Conservation (phyloP, 2,888 invertebrate genomes). For the Taphrorychus bicolor region DNA sequence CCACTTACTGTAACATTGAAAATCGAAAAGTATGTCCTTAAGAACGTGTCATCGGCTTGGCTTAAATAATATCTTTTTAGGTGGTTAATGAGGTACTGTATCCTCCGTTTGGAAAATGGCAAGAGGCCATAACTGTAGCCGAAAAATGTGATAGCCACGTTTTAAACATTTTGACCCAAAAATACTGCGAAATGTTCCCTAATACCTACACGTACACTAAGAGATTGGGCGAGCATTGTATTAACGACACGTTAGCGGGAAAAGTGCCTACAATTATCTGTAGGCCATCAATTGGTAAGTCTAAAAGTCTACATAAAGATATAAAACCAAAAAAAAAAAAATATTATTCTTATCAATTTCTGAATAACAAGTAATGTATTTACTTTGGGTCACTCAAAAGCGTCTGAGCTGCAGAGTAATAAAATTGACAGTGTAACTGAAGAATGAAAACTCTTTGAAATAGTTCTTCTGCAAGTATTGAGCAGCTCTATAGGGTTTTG, state of each 20-base stretch:
- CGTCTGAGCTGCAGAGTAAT: too few relatives aligned
- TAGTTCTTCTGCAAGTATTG: too few relatives aligned
- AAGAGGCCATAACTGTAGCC: conserved; percentile 68
- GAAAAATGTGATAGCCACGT: conserved; percentile 67
- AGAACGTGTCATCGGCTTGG: not conserved
- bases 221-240: conserved; percentile 82
- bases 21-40: conserved; percentile 42
- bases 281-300: conserved; percentile 85
- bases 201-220: conserved; percentile 94
- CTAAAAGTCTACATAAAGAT: not conserved
- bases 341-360: too few relatives aligned
- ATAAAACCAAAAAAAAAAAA: too few relatives aligned
- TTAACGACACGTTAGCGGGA: conserved; percentile 67
- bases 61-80: conserved; percentile 43
- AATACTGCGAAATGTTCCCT: conserved; percentile 71
- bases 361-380: too few relatives aligned
- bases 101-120: conserved; percentile 73
- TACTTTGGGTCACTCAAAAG: too few relatives aligned
- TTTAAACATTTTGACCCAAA: conserved; percentile 66
- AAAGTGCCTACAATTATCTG: conserved; percentile 78
- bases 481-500: too few relatives aligned
- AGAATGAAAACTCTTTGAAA: too few relatives aligned
- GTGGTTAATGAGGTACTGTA: conserved; percentile 80
- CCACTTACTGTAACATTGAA: conserved; percentile 87
- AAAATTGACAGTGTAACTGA: too few relatives aligned